phyloP scores from a whole-genome alignment of 1,140 invertebrate species.

The Gonioctena quinquepunctata region DNA sequence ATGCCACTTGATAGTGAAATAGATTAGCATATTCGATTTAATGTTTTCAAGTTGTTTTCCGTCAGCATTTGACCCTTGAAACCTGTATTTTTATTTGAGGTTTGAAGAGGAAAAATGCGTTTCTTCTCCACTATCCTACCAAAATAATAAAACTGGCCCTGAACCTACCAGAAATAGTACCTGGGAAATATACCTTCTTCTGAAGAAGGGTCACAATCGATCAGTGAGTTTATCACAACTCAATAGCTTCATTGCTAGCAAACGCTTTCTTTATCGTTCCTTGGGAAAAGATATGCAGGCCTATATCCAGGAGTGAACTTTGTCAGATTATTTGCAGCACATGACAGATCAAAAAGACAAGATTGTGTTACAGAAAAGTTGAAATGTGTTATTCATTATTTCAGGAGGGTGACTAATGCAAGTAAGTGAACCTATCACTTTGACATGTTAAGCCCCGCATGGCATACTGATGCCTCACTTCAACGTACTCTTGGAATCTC shows the following conservation, averaged over 20 bases:
- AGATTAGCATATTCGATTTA: not conserved
- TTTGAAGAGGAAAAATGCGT: conserved; percentile 66
- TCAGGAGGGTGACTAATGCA: conserved; percentile 72
- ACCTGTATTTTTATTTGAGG: conserved; percentile 57
- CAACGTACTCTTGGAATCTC: no score
- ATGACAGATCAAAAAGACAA: conserved; percentile 50
- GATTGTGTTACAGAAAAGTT: conserved; percentile 74
- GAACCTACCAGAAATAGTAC: conserved; percentile 75
- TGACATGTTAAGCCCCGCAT: no score
- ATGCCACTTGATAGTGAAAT: not conserved
- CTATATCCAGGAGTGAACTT: conserved; percentile 89
- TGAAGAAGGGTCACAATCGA: conserved; percentile 64
- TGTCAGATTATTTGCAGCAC: conserved; percentile 67
- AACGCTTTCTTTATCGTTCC: conserved; percentile 98
- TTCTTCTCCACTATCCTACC: conserved; percentile 82
- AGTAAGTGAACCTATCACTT: conserved; percentile 59
- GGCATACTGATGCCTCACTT: no score
- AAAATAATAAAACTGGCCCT: conserved; percentile 78
- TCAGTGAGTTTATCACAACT: conserved; percentile 77
- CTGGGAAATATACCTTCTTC: conserved; percentile 77
- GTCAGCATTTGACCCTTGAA: not conserved
- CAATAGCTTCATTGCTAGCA: conserved; percentile 84
- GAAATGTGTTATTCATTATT: conserved; percentile 89
- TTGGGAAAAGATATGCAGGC: conserved; percentile 75
- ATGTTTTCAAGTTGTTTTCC: conserved; percentile 4